Conservation (phyloP, 2,888 invertebrate species). For the Macroteleia sp. region DNA sequence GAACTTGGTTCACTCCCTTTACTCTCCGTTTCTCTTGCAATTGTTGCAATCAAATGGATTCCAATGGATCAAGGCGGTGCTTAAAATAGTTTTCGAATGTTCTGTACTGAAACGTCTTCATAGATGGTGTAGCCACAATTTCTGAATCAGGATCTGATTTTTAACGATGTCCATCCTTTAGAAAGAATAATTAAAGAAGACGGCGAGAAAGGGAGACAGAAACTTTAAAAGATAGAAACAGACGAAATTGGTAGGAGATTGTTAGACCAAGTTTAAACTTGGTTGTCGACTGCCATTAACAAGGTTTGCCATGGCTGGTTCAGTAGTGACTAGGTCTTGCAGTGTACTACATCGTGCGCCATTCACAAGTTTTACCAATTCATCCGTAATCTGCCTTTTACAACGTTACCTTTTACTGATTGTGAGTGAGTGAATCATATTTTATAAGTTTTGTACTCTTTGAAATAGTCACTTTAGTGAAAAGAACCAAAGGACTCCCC, state of each 20-base stretch:
- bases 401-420: too few species aligned
- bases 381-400: conserved; percentile 5
- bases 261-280: conserved; percentile 84
- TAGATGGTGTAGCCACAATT: too few species aligned
- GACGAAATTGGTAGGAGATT: conserved; percentile 79
- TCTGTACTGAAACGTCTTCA: too few species aligned
- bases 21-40: conserved; percentile 67
- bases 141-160: too few species aligned
- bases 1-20: conserved; percentile 76
- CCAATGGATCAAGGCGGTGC: neutral
- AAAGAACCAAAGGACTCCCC: too few species aligned
- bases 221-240: conserved; percentile 64
- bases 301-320: conserved; percentile 83
- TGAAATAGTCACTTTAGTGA: too few species aligned
- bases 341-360: conserved; percentile 80
- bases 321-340: conserved; percentile 83
- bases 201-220: conserved; percentile 55
- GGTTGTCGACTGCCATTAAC: conserved; percentile 84
- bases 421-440: too few species aligned
- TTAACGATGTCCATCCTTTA: too few species aligned
- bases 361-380: conserved; percentile 27
- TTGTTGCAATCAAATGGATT: conserved; percentile 57
- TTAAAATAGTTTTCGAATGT: conserved; percentile 26
- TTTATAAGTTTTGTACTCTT: too few species aligned
- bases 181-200: conserved; percentile 14